Evolutionary conservation across 2,797 vertebrate genomes (phyloP).

Genomic region (Gobio occitaniae): DNA sequence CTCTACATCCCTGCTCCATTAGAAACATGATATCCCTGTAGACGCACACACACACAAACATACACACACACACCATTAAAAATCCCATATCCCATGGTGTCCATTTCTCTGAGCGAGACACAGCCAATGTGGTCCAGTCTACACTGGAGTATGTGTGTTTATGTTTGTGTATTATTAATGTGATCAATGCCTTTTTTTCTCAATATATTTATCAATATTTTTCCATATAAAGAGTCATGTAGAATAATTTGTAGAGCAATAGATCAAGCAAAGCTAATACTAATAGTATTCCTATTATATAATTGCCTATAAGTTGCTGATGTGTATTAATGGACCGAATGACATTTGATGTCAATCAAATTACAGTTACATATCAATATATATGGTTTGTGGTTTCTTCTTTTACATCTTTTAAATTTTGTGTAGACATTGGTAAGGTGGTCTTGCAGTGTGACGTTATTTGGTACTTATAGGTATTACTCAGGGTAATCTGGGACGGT

Average conservation of each 20-base stretch:
- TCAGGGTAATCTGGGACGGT: background rate
- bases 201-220: slow-evolving; percentile 4
- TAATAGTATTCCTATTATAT: background rate
- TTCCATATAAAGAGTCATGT: background rate
- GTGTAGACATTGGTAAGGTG: background rate
- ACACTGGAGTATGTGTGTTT: slow-evolving; percentile 26
- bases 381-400: background rate
- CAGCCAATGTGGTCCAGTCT: background rate
- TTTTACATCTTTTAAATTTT: background rate
- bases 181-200: no score
- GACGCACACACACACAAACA: slow-evolving; percentile 32
- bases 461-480: background rate
- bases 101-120: slow-evolving; percentile 22
- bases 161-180: slow-evolving; percentile 1
- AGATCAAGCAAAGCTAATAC: background rate
- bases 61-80: slow-evolving; percentile 28
- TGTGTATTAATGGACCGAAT: background rate
- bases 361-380: background rate
- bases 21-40: slow-evolving; percentile 59
- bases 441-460: background rate
- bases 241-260: background rate
- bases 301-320: background rate
- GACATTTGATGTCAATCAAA: background rate
- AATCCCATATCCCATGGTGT: slow-evolving; percentile 36
- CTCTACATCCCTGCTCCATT: slow-evolving; percentile 80